Base-by-base conservation (phyloP, 2,888 invertebrate genomes). In the Geophilus truncorum region DNA sequence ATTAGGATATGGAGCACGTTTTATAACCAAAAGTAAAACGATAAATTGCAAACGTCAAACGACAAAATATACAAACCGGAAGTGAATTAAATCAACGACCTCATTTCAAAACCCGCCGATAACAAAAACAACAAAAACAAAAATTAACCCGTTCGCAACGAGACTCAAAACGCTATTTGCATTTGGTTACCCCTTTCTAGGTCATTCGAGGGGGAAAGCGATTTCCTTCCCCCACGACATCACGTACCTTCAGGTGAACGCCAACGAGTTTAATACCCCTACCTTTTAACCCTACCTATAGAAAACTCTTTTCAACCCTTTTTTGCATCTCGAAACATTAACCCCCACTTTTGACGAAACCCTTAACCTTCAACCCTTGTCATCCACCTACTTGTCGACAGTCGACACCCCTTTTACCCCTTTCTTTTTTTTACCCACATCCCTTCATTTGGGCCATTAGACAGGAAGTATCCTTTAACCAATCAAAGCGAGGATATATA, bases 401-500 rank as follows among this genome's bases (percentile, higher is more conserved):
- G 21, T 21, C 57, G 21, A 3, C n/a, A 62, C 57, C 57, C 57
- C 57, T n/a, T 62, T 62, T 21, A 62, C 57, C 57, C 57, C 57
- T 62, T 51, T 62, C 21, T 21, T 62, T 21, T n/a, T 62, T 62
- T 21, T 23, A 9, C 28, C 70, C 1, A 25, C 28, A 28, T 70
- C 70, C 57, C 70, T 70, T 28, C 25, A 70, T 1, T 62, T 25
- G 15, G 9, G 21, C 10, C 57, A 62, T 62, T 62, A 62, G 57
- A 62, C 70, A 70, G 70, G 70, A 70, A 70, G 28, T 70, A 70
- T 70, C 70, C 70, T 70, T 70, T 70, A 70, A 70, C 70, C 70
- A 70, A 70, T 70, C 70, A 70, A 70, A 70, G 12, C 28, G 28
- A 28, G 70, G 70, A 28, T 70, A 28, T 25, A 23, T 70, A 70